Evolutionary conservation across 2,888 invertebrate species (phyloP), one percentile per base, ranked within the genome.

Genomic region (Scaptomyza cyrtandrae): DNA sequence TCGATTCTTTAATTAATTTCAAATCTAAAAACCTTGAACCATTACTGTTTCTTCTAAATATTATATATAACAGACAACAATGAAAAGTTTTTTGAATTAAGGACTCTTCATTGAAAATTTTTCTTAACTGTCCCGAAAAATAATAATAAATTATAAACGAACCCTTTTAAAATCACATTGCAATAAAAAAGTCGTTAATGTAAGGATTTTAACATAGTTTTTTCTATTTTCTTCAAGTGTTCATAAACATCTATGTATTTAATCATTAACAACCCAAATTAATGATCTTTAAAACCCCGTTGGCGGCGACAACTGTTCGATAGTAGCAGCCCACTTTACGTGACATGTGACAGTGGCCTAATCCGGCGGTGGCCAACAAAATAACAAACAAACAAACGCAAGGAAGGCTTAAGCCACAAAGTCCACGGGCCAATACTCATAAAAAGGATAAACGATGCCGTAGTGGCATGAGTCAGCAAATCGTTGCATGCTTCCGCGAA

Each of bases 281-380:
- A 87, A 88, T 87, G 88, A 75, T 78, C 66, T 75, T 73, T 82
- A 65, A 78, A 76, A 55, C 35, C 39, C 33, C 33, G 45, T 44
- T 46, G 45, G 37, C 59, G 41, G 29, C 66, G 37, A 11, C 53
- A 41, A 41, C 41, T 41, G 41, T 41, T 41, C 16, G 52, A 39
- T 45, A 33, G 68, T 35, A 64, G 62, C 84, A 68, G 85, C 86
- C 82, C 82, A 85, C 85, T 80, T 82, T 80, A 73, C 71, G 76
- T 87, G 87, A 82, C 78, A 86, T 80, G 80, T 82, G 70, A 63
- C 63, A 72, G 84, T 78, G 75, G 84, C 79, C 75, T 84, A 84
- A 86, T 74, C 80, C 86, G 54, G 35, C 41, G 41, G 10, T 41
- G 13, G 27, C 39, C 14, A 52, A 52, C 52, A 52, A 27, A 52